Percentiles rank a stretch among this genome's conserved stretches.
Conservation (phyloP, 2,888 invertebrate genomes). For the Luffia ferchaultella region DNA sequence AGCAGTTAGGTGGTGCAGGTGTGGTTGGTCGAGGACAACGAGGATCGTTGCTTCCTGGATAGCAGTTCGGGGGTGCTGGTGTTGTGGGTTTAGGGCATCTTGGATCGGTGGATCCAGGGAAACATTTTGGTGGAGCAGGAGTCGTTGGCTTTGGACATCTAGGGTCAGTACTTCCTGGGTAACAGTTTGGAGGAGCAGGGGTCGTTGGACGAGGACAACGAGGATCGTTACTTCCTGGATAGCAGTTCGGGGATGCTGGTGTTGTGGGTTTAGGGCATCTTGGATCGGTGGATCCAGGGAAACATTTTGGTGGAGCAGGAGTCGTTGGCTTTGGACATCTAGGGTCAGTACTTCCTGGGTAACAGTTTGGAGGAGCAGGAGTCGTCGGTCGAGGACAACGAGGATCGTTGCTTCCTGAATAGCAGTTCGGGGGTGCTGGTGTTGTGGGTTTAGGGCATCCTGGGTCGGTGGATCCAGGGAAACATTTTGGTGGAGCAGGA, state of each 20-base stretch:
- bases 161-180: constrained; percentile 17
- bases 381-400: constrained; percentile 23
- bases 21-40: constrained; percentile 25
- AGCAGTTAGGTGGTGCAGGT: constrained; percentile 20
- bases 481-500: constrained; percentile 16
- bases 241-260: constrained; percentile 22
- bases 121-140: constrained; percentile 21
- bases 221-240: constrained; percentile 24
- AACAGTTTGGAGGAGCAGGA: constrained; percentile 17
- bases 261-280: constrained; percentile 19
- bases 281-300: constrained; percentile 20
- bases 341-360: constrained; percentile 17
- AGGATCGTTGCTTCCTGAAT: constrained; percentile 21
- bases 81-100: constrained; percentile 30
- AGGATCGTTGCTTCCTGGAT: constrained; percentile 26
- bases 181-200: constrained; percentile 14
- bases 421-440: constrained; percentile 19
- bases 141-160: constrained; percentile 29
- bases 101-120: constrained; percentile 37
- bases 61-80: constrained; percentile 21
- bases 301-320: constrained; percentile 20
- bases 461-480: constrained; percentile 23
- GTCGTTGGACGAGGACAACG: constrained; percentile 18
- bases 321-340: constrained; percentile 27
- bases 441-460: constrained; percentile 28